Evolutionary conservation across 2,888 invertebrate genomes (phyloP).

Genomic region (Saturnia pavonia): DNA sequence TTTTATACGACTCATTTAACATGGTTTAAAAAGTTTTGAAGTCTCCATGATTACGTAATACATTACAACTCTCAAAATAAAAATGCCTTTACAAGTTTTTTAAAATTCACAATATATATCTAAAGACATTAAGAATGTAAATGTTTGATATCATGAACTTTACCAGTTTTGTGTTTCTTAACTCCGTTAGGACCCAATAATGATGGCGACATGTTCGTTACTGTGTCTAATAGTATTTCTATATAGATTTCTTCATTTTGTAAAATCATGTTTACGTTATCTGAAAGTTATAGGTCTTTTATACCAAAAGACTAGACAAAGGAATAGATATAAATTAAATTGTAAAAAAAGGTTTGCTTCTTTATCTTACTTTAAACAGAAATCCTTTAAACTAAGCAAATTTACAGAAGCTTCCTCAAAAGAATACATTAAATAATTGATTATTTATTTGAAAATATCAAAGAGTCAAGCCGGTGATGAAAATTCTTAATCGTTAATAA

Average conservation of each 20-base stretch:
- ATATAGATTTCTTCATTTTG: constrained; percentile 86
- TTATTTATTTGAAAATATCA: too few species aligned
- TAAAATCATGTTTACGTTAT: constrained; percentile 84
- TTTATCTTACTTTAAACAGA: not conserved
- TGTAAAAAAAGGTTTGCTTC: not conserved
- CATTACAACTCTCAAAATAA: not conserved
- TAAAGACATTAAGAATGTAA: not conserved
- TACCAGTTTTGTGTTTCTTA: constrained; percentile 80
- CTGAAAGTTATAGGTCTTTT: too few species aligned
- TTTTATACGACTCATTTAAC: too few species aligned
- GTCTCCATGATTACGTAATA: not conserved
- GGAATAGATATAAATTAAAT: not conserved
- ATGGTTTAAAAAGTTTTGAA: not conserved
- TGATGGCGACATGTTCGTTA: constrained; percentile 80
- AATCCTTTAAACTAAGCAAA: not conserved
- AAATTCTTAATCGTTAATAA: too few species aligned
- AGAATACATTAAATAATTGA: too few species aligned
- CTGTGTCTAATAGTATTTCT: constrained; percentile 82
- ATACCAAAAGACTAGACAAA: too few species aligned
- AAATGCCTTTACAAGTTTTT: not conserved
- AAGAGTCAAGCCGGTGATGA: too few species aligned
- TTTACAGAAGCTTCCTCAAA: too few species aligned
- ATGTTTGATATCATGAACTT: not conserved
- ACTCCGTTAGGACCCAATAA: constrained; percentile 84
- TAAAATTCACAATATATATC: not conserved